phyloP scores from a whole-genome alignment of 2,888 invertebrate genomes.

The Digitonthophagus gazella region DNA sequence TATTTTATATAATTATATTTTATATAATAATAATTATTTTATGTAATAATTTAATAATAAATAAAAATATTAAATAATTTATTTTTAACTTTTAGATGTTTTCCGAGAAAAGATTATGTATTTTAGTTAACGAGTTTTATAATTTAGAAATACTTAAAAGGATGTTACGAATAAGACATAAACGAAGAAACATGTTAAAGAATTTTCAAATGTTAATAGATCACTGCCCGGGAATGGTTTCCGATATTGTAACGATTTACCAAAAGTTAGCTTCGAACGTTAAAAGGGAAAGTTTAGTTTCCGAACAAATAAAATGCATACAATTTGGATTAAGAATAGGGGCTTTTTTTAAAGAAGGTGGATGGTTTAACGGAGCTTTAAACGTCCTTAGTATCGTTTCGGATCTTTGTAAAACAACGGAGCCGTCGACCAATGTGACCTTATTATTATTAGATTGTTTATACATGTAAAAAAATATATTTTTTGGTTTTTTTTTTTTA shows the following conservation, averaged over 20 bases:
- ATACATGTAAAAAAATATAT: slow-evolving; percentile 65
- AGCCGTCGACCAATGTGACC: slow-evolving; percentile 52
- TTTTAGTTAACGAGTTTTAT: slow-evolving; percentile 67
- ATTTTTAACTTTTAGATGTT: slow-evolving; percentile 61
- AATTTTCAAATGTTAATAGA: slow-evolving; percentile 65
- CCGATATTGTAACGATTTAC: slow-evolving; percentile 44
- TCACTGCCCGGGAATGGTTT: slow-evolving; percentile 42
- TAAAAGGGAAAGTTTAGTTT: slow-evolving; percentile 20
- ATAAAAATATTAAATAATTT: slow-evolving; percentile 1
- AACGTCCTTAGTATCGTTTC: slow-evolving; percentile 68
- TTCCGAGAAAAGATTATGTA: slow-evolving; percentile 65
- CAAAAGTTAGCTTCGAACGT: slow-evolving; percentile 29
- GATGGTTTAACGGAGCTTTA: slow-evolving; percentile 80
- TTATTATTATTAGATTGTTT: slow-evolving; percentile 78
- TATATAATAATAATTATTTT: no score
- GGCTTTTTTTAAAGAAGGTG: slow-evolving; percentile 83
- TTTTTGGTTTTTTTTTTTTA: not conserved
- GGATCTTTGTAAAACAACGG: slow-evolving; percentile 50
- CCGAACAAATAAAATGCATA: slow-evolving; percentile 36
- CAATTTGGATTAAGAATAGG: slow-evolving; percentile 53
- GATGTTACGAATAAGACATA: slow-evolving; percentile 66
- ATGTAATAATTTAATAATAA: slow-evolving; percentile 1
- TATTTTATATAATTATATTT: no score
- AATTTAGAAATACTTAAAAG: slow-evolving; percentile 68
- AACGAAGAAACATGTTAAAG: slow-evolving; percentile 65